Percentiles rank a stretch among this genome's conserved stretches.
These are phyloP conservation scores for Limanda limanda DNA, from an alignment of 2,113 vertebrate species.

Conservation along the genomic window DNA sequence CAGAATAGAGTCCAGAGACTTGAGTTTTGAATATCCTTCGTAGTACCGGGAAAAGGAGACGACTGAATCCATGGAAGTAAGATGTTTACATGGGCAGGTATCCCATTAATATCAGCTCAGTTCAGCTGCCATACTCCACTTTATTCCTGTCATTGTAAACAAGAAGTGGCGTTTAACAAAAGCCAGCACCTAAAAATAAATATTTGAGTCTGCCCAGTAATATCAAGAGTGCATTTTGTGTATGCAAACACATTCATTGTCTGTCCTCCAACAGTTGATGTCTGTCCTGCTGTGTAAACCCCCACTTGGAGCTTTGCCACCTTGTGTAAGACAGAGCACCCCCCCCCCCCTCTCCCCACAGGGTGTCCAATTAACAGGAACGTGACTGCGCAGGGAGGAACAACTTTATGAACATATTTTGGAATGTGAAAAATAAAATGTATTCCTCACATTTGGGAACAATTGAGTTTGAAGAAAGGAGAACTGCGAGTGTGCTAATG, in stretches of 20 bases:
- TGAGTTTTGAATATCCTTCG: not conserved
- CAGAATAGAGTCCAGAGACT: conserved; percentile 1
- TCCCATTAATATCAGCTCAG: conserved; percentile 31
- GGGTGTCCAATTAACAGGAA: conserved; percentile 20
- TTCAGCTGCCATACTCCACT: conserved; percentile 17
- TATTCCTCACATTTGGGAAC: conserved; percentile 55
- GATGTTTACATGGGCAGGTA: conserved; percentile 35
- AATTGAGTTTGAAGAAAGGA: conserved; percentile 49
- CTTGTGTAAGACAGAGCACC: conserved; percentile 35
- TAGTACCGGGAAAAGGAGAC: conserved; percentile 7
- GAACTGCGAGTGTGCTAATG: conserved; percentile 41
- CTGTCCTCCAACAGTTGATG: conserved; percentile 44
- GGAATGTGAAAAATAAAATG: conserved; percentile 40
- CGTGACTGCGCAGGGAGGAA: conserved; percentile 23
- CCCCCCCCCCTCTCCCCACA: not conserved
- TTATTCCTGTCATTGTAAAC: conserved; percentile 42
- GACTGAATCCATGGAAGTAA: conserved; percentile 28
- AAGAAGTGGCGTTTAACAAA: conserved; percentile 32
- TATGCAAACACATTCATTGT: conserved; percentile 44
- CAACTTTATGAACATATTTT: conserved; percentile 7
- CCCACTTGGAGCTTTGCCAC: conserved; percentile 46
- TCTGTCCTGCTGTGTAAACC: conserved; percentile 37
- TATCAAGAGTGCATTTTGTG: conserved; percentile 28
- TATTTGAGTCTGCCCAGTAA: conserved; percentile 43
- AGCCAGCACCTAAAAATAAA: conserved; percentile 49